A percentile compares a stretch with the other conserved stretches of the same genome.
These are phyloP conservation scores for Pygmarrhopalites habei DNA, from an alignment of 1,140 invertebrate genomes.

Conservation along the genomic window DNA sequence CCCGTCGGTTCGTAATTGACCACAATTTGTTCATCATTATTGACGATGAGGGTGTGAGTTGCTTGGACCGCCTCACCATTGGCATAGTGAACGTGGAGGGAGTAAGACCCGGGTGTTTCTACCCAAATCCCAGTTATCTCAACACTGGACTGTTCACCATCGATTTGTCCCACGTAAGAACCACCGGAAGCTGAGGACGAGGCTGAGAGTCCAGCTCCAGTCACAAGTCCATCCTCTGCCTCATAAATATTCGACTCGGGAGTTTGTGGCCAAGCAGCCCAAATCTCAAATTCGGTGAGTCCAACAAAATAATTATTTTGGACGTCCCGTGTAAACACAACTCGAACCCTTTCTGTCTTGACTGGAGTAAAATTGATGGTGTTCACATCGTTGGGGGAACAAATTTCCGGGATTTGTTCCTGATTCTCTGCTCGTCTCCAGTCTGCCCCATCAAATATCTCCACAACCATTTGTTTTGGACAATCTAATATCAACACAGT, in stretches of 20 bases:
- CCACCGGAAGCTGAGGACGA: constrained; percentile 7
- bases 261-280: constrained; percentile 21
- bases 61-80: constrained; percentile 6
- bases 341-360: constrained; percentile 12
- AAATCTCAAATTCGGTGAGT: constrained; percentile 25
- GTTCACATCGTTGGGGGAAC: constrained; percentile 19
- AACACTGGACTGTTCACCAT: not conserved
- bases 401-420: not conserved
- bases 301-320: constrained; percentile 18
- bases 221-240: constrained; percentile 23
- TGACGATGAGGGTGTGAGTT: not conserved
- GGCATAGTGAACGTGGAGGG: constrained; percentile 15
- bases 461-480: constrained; percentile 14
- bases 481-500: no score
- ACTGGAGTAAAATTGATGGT: constrained; percentile 19
- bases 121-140: constrained; percentile 28
- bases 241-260: constrained; percentile 3
- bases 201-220: not conserved
- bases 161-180: constrained; percentile 9
- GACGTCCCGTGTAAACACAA: constrained; percentile 14
- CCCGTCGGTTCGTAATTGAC: not conserved
- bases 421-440: constrained; percentile 17
- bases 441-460: not conserved
- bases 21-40: not conserved
- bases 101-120: constrained; percentile 9